Evolutionary conservation across 2,113 vertebrate genomes (phyloP).

Genomic region (Semicossyphus pulcher): DNA sequence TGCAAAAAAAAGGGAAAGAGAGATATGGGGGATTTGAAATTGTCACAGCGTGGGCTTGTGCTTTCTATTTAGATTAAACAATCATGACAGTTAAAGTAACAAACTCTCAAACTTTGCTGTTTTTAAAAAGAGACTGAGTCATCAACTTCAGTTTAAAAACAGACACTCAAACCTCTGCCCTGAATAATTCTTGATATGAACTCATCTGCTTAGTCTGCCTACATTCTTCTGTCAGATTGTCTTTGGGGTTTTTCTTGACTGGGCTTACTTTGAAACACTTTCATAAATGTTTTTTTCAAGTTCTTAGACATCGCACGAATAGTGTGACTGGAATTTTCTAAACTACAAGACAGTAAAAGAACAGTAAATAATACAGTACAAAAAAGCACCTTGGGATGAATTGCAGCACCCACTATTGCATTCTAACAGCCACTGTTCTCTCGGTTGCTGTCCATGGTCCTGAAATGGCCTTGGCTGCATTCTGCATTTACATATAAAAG

Average conservation of each 20-base stretch:
- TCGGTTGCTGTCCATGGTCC: slow-evolving; percentile 48
- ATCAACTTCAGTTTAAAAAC: slow-evolving; percentile 26
- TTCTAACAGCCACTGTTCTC: background rate
- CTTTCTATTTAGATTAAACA: slow-evolving; percentile 57
- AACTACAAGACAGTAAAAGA: background rate
- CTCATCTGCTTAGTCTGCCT: slow-evolving; percentile 6
- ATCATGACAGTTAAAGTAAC: slow-evolving; percentile 39
- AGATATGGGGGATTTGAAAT: slow-evolving; percentile 7
- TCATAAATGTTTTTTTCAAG: background rate
- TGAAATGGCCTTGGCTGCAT: background rate
- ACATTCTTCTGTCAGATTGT: slow-evolving; percentile 1
- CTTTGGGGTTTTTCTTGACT: background rate
- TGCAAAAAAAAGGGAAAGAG: background rate
- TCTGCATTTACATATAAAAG: background rate
- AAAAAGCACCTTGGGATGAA: background rate
- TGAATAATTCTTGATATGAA: slow-evolving; percentile 30
- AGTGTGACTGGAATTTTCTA: background rate
- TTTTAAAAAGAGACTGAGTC: slow-evolving; percentile 13
- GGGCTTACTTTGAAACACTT: background rate
- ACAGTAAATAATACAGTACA: too few relatives aligned
- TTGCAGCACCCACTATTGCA: background rate
- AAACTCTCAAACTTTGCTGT: slow-evolving; percentile 30
- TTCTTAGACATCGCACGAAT: background rate
- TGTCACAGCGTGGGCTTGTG: slow-evolving; percentile 36
- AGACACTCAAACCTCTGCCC: slow-evolving; percentile 27